phyloP scores from a whole-genome alignment of 2,888 invertebrate genomes.

The Eledona agricola region DNA sequence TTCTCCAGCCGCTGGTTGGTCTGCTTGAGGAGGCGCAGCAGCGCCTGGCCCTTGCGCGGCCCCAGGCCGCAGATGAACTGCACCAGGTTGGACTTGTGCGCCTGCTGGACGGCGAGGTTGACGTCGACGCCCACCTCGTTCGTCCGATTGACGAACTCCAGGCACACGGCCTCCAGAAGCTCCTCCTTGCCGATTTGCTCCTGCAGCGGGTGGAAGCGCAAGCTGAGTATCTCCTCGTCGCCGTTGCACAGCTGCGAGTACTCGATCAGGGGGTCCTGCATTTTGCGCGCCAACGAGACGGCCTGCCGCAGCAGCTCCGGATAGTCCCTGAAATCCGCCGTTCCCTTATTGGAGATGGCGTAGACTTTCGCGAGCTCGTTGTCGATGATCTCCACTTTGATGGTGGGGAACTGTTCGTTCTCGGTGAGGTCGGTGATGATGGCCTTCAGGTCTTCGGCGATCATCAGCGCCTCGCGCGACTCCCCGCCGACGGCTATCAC shows the following conservation, averaged over 20 bases:
- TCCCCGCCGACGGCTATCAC: slow-evolving; percentile 85
- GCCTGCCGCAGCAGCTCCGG: slow-evolving; percentile 91
- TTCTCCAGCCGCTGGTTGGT: slow-evolving; percentile 93
- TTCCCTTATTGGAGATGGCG: slow-evolving; percentile 88
- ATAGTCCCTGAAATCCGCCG: slow-evolving; percentile 90
- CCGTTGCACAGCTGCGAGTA: slow-evolving; percentile 95
- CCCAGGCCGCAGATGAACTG: slow-evolving; percentile 98
- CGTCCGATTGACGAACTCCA: slow-evolving; percentile 93
- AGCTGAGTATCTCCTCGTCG: slow-evolving; percentile 95
- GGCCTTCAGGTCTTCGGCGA: slow-evolving; percentile 80
- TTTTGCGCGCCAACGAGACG: slow-evolving; percentile 87
- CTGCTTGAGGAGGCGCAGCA: slow-evolving; percentile 87
- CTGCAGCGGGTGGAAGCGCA: slow-evolving; percentile 89
- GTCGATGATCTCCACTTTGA: slow-evolving; percentile 91
- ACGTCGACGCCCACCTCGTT: slow-evolving; percentile 99
- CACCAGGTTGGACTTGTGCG: slow-evolving; percentile 86
- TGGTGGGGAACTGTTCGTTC: slow-evolving; percentile 86
- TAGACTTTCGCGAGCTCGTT: slow-evolving; percentile 94
- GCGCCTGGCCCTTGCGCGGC: slow-evolving; percentile 89
- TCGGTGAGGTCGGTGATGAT: slow-evolving; percentile 78
- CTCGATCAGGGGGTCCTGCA: slow-evolving; percentile 96
- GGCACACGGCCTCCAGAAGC: slow-evolving; percentile 81
- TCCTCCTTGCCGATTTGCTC: slow-evolving; percentile 86
- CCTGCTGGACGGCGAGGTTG: slow-evolving; percentile 89
- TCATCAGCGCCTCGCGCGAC: slow-evolving; percentile 84